Evolutionary conservation across 37 sponge, comb jelly and placozoan species (phyloP).

Genomic region (Aplysina aerophoba): DNA sequence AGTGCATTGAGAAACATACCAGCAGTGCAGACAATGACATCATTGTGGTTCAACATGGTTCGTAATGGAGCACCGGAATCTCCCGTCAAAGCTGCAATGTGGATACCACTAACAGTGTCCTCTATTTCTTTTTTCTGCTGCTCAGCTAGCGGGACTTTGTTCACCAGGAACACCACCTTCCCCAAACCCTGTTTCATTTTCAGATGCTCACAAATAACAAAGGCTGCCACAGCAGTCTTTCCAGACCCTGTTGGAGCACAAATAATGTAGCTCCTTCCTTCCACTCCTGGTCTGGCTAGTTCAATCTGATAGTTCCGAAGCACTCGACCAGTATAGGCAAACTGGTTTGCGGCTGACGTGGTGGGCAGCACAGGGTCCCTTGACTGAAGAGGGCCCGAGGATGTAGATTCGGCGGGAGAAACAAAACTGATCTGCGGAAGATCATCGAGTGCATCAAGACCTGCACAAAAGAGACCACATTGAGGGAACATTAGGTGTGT

Average conservation of each 20-base stretch:
- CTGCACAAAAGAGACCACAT: too few species aligned
- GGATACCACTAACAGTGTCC: constrained; percentile 36
- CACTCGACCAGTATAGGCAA: too few species aligned
- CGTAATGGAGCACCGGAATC: not conserved
- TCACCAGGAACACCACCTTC: constrained; percentile 65
- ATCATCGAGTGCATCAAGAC: too few species aligned
- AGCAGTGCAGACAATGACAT: constrained; percentile 71
- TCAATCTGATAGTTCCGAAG: constrained; percentile 64
- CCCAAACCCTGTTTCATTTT: constrained; percentile 29
- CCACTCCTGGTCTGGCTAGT: constrained; percentile 64
- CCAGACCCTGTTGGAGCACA: constrained; percentile 79
- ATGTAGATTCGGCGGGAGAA: too few species aligned
- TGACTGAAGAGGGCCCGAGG: too few species aligned
- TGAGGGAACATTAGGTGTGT: too few species aligned
- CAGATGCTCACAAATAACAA: constrained; percentile 61
- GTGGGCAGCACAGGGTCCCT: too few species aligned
- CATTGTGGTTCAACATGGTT: not conserved
- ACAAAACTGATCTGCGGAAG: too few species aligned
- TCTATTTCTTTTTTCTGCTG: constrained; percentile 64
- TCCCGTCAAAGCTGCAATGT: constrained; percentile 50
- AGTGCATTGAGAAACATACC: constrained; percentile 58
- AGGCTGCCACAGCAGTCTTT: constrained; percentile 67
- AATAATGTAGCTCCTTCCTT: constrained; percentile 71
- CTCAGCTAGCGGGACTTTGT: constrained; percentile 54
- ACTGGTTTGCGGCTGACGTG: too few species aligned